A percentile compares a stretch with the other conserved stretches of the same genome.
These are phyloP conservation scores for Cyanoramphus novaezelandiae DNA, from an alignment of 2,113 vertebrate species.

Conservation along the genomic window DNA sequence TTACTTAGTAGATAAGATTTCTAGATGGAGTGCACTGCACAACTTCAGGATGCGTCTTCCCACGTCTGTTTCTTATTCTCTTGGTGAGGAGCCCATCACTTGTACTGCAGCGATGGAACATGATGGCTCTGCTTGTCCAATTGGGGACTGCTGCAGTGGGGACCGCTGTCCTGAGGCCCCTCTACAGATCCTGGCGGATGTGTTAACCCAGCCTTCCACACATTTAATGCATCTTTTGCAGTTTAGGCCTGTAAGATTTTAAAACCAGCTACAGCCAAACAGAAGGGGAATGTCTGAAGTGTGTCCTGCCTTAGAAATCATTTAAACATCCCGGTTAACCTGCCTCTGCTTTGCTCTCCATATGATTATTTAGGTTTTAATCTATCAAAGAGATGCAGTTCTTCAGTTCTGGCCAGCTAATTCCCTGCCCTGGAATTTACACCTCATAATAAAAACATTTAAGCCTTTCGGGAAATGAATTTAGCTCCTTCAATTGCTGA, in stretches of 20 bases:
- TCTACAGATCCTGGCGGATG: not conserved
- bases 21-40: too few species aligned
- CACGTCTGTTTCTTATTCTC: accelerated
- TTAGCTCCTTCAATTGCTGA: not conserved
- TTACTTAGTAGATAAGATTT: not conserved
- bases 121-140: accelerated
- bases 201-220: not conserved
- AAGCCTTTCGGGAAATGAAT: not conserved
- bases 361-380: not conserved
- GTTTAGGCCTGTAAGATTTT: not conserved
- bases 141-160: not conserved
- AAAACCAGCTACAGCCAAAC: not conserved
- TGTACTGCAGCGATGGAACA: accelerated
- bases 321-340: not conserved
- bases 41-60: not conserved
- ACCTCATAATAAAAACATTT: not conserved
- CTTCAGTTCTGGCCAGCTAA: not conserved
- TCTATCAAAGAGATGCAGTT: not conserved
- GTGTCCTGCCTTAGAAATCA: not conserved
- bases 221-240: not conserved
- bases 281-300: not conserved
- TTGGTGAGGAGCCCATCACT: not conserved
- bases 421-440: conserved; percentile 32
- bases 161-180: not conserved
- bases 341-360: not conserved